These are phyloP conservation scores for Gryon sp. DNA, from an alignment of 1,140 invertebrate genomes.

Conservation along the genomic window DNA sequence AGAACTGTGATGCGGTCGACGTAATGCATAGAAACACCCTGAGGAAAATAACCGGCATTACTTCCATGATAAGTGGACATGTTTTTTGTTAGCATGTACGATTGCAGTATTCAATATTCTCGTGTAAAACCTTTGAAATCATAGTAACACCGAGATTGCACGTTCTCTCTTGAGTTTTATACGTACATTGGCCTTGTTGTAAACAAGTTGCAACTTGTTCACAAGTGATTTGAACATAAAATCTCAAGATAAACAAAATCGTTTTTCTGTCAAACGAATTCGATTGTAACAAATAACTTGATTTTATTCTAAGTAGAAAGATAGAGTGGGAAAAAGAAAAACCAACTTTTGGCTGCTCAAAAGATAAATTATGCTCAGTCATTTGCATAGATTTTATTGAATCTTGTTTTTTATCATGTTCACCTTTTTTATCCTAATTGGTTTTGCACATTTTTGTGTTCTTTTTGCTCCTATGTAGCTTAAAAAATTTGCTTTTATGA, in stretches of 20 bases:
- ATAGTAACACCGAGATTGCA: constrained; percentile 21
- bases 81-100: constrained; percentile 24
- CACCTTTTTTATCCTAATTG: no score
- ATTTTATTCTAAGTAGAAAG: no score
- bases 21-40: no score
- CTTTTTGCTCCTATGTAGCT: no score
- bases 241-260: constrained; percentile 43
- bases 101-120: constrained; percentile 30
- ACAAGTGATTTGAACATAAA: constrained; percentile 11
- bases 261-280: constrained; percentile 40
- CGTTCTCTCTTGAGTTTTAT: constrained; percentile 23
- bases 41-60: no score
- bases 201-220: constrained; percentile 47
- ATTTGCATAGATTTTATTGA: no score
- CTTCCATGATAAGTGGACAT: constrained; percentile 21
- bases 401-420: no score
- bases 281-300: constrained; percentile 39
- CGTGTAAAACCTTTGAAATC: constrained; percentile 27
- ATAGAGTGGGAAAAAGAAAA: not conserved
- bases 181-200: constrained; percentile 24
- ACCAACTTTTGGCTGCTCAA: not conserved
- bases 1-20: no score
- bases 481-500: no score
- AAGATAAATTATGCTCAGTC: constrained; percentile 32
- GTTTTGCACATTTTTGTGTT: no score